phyloP scores from a whole-genome alignment of 2,888 invertebrate species.

The Cataglyphis altisquamis region DNA sequence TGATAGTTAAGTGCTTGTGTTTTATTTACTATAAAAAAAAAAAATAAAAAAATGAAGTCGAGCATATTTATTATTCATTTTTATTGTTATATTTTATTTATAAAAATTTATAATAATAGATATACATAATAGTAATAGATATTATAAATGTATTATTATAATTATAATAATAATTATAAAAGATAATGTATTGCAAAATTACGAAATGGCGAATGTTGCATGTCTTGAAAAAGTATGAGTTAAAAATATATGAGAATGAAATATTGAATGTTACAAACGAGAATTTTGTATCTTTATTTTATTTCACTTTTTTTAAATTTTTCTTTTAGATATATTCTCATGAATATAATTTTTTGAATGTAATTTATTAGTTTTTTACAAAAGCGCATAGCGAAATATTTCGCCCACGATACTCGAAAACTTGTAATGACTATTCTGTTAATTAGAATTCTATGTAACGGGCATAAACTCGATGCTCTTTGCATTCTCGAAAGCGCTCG shows the following conservation, averaged over 20 bases:
- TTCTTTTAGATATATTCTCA: not conserved
- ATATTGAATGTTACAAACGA: not conserved
- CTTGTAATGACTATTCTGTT: not conserved
- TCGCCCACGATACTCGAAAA: not conserved
- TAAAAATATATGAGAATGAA: not conserved
- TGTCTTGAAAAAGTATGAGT: not conserved
- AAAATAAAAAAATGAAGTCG: not conserved
- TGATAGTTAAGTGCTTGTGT: not conserved
- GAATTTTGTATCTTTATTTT: not conserved
- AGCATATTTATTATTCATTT: no score
- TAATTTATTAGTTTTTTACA: not conserved
- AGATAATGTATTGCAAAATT: no score
- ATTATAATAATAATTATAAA: no score
- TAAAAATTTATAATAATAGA: not conserved
- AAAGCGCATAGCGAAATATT: not conserved
- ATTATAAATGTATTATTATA: no score
- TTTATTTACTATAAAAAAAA: not conserved
- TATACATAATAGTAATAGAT: no score
- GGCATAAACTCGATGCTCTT: not conserved
- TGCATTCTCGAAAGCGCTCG: conserved; percentile 9
- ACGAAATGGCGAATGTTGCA: not conserved
- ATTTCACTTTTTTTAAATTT: not conserved
- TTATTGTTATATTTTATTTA: not conserved
- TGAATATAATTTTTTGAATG: not conserved
- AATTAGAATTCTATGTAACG: not conserved